Base-by-base conservation (phyloP, 2,113 vertebrate genomes). In the Dendropsophus ebraccatus region DNA sequence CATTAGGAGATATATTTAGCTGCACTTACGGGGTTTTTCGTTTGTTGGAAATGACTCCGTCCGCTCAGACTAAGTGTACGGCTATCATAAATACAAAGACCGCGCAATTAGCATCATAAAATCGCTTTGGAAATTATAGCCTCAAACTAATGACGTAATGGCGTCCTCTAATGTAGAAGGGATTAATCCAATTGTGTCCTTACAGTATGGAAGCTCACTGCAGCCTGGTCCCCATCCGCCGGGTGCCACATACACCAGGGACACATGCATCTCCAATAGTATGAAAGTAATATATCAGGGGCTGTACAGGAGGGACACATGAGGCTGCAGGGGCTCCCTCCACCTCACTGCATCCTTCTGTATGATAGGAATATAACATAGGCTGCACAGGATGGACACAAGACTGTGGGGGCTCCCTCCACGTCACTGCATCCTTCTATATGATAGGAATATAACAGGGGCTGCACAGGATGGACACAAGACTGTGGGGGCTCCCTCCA, bases 21-120 rank as follows among this genome's bases (percentile, higher is more conserved):
- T 8, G 37, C 6, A 52, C 67, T 73, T 81, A 5, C 8, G 41
- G 80, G 19, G 50, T 81, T 81, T n/a, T 74, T 73, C 47, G 52
- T 60, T 81, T 60, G 74, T 81, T 28, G 77, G 35, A 73, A 73
- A 73, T 73, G 52, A 81, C 67, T 74, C 35, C 58, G 58, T 52
- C n/a, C 76, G 79, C 80, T 86, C 62, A 80, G 52, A 54, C 74
- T 70, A 85, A 79, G 76, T 80, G 76, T 41, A 72, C 6, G 84
- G 30, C 76, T 56, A 75, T 80, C 45, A 86, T 80, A 80, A 80
- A 65, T 1, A 25, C 62, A 70, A 70, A 86, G 84, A 80, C 56
- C 50, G 10, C 23, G 65, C 76, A 72, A 80, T 86, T 86, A 78
- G 84, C 30, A 86, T 80, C 75, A 86, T 86, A 86, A 86, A 85